Evolutionary conservation across 2,113 vertebrate species (phyloP).

Genomic region (Grus americana): DNA sequence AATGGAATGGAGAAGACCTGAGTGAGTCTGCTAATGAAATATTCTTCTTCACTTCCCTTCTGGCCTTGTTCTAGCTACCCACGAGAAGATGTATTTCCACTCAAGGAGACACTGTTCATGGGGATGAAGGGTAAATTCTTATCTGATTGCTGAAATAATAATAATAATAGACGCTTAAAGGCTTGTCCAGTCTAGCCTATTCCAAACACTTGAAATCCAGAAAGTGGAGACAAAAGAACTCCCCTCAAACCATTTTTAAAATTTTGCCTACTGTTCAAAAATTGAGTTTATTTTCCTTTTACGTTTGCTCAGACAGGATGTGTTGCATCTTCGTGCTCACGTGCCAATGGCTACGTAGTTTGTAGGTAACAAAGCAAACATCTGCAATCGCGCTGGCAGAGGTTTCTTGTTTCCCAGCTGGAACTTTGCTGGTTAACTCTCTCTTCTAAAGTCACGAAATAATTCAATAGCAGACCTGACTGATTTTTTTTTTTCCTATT

Average conservation of each 20-base stretch:
- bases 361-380: not conserved
- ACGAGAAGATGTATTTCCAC: not conserved
- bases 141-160: not conserved
- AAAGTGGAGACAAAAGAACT: not conserved
- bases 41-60: not conserved
- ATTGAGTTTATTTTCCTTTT: not conserved
- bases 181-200: not conserved
- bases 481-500: not conserved
- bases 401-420: not conserved
- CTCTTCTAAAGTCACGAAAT: not conserved
- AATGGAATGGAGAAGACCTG: not conserved
- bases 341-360: not conserved
- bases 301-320: rapidly evolving
- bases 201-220: not conserved
- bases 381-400: not conserved
- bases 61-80: not conserved
- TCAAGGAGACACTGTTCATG: not conserved
- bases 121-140: not conserved
- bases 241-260: not conserved
- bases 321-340: rapidly evolving
- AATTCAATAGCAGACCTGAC: not conserved
- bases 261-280: not conserved
- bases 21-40: not conserved
- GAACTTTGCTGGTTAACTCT: not conserved
- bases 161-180: not conserved